These are phyloP conservation scores for Pilophorus perplexus DNA, from an alignment of 2,888 invertebrate genomes.

Conservation along the genomic window DNA sequence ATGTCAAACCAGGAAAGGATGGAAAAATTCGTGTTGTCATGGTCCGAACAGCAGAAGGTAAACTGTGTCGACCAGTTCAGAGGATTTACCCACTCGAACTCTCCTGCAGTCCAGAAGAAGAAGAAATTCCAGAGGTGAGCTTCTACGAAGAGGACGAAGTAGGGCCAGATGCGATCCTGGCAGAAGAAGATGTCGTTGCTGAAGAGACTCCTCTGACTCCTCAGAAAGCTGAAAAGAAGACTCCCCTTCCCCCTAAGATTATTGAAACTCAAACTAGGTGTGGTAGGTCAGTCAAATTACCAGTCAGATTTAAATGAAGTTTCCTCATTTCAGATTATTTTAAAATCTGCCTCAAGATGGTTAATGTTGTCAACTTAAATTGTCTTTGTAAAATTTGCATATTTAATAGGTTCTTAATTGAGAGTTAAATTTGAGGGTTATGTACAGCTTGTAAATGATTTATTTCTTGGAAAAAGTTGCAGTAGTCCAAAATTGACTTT, in stretches of 20 bases:
- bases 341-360: no score
- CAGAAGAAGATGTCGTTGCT: background rate
- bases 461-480: no score
- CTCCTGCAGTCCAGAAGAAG: no score
- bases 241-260: no score
- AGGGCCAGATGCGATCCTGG: background rate
- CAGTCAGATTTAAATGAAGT: background rate
- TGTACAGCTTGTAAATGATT: no score
- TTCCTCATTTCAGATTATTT: no score
- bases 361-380: no score
- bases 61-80: constrained; percentile 14
- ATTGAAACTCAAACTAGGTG: background rate
- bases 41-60: constrained; percentile 15
- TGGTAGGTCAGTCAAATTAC: background rate
- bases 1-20: background rate
- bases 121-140: no score
- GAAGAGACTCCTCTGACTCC: background rate
- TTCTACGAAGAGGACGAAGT: background rate
- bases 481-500: no score
- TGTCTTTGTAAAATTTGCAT: no score
- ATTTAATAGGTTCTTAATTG: no score
- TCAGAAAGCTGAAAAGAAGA: background rate
- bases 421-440: no score
- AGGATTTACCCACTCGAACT: constrained; percentile 18
- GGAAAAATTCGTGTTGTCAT: constrained; percentile 10